These are phyloP conservation scores for Semnopithecus entellus DNA, from an alignment of 2,113 vertebrate genomes.

Conservation along the genomic window DNA sequence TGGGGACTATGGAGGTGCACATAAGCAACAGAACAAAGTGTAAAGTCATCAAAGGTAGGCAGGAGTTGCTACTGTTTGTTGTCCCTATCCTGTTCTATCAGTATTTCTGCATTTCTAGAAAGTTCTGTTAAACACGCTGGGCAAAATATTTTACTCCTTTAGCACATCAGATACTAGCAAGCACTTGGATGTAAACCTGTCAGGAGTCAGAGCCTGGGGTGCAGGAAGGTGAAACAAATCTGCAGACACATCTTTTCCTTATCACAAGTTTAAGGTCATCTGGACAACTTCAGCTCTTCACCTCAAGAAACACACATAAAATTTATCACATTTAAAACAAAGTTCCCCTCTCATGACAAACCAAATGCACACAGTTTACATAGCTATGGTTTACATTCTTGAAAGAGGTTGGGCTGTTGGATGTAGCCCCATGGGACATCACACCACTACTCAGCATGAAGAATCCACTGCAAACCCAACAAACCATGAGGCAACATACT, in stretches of 20 bases:
- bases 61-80: neutral
- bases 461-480: neutral
- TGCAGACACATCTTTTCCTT: neutral
- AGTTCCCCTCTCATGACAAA: neutral
- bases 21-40: neutral
- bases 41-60: neutral
- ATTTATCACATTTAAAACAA: neutral
- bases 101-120: neutral
- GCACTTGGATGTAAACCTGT: neutral
- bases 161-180: neutral
- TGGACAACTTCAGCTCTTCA: neutral
- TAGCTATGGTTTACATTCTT: too few species aligned
- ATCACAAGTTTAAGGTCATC: neutral
- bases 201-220: neutral
- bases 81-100: neutral
- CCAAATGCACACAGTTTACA: neutral
- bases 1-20: too few species aligned
- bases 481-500: neutral
- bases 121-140: neutral
- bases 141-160: neutral
- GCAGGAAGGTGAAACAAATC: neutral
- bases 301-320: neutral
- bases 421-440: neutral
- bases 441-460: neutral
- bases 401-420: neutral